Evolutionary conservation across 2,797 vertebrate genomes (phyloP).

Genomic region (Megalops cyprinoides): DNA sequence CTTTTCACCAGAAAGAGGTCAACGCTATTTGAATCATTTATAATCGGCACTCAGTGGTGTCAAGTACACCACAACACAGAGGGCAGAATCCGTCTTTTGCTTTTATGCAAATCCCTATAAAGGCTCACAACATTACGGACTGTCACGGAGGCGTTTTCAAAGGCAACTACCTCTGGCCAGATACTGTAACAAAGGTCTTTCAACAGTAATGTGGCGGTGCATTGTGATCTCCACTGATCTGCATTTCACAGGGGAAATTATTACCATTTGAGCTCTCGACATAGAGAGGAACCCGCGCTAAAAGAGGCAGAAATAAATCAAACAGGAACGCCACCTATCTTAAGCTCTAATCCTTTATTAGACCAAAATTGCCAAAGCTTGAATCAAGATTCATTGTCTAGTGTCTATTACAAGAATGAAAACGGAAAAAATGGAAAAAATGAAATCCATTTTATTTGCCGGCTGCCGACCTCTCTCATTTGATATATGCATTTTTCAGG

Average conservation of each 20-base stretch:
- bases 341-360: background rate
- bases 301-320: background rate
- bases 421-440: no score
- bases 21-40: background rate
- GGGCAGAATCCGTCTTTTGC: background rate
- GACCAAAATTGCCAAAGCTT: background rate
- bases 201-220: background rate
- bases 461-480: no score
- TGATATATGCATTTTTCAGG: no score
- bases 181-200: background rate
- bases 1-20: background rate
- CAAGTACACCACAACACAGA: background rate
- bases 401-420: background rate
- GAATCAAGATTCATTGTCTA: background rate
- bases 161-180: background rate
- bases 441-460: no score
- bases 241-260: background rate
- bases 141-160: background rate
- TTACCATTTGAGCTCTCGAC: background rate
- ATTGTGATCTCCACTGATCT: background rate
- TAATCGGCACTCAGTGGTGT: background rate
- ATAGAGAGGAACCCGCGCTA: background rate
- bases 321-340: background rate
- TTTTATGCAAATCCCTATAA: background rate
- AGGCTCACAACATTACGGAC: background rate